Conservation (phyloP, 1,140 invertebrate genomes). For the Acromyrmex charruanus region DNA sequence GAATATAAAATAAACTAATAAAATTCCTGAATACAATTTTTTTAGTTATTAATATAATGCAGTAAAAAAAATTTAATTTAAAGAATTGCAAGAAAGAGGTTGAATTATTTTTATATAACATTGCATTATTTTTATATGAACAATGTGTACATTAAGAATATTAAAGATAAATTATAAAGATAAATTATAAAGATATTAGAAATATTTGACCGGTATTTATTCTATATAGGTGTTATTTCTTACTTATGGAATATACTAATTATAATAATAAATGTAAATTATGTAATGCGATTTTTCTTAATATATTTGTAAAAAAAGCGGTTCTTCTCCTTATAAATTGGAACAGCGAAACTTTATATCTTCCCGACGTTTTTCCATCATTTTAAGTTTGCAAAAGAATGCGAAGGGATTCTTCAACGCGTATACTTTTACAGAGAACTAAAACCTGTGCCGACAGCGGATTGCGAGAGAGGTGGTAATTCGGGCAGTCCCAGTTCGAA, state of each 20-base stretch:
- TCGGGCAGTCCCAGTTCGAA: conserved; percentile 73
- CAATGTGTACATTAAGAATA: background rate
- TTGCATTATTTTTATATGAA: conserved; percentile 2
- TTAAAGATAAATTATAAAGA: background rate
- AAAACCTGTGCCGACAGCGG: conserved; percentile 86
- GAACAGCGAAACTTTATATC: background rate
- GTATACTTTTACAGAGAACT: conserved; percentile 85
- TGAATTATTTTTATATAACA: too few species aligned
- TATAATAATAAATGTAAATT: too few species aligned
- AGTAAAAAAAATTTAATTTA: background rate
- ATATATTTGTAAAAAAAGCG: background rate
- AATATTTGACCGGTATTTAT: background rate
- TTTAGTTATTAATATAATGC: background rate
- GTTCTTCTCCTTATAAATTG: background rate
- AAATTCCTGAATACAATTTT: background rate
- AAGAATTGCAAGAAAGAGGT: background rate
- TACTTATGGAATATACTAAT: background rate
- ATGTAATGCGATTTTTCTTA: background rate
- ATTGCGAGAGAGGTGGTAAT: conserved; percentile 79
- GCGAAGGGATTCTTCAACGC: background rate
- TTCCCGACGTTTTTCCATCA: background rate
- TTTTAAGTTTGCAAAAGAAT: background rate
- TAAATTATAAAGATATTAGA: background rate
- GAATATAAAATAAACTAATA: background rate
- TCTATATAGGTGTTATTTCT: too few species aligned